A percentile compares a stretch with the other conserved stretches of the same genome.
These are phyloP conservation scores for Brachionus manjavacas DNA, from an alignment of 1,140 invertebrate species.

Conservation along the genomic window DNA sequence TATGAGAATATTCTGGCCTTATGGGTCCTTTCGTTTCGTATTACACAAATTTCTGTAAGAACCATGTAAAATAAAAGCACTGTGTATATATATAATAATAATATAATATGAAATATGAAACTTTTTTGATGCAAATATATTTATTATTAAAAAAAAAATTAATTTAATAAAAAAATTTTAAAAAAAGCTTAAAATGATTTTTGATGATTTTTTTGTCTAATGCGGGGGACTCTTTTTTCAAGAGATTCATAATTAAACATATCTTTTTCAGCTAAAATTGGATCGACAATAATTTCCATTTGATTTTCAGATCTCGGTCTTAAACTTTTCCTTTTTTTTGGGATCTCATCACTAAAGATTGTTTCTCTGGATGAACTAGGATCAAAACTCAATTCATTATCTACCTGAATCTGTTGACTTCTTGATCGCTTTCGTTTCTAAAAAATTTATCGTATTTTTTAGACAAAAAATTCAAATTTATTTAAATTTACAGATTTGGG, in stretches of 20 bases:
- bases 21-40: no score
- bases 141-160: neutral
- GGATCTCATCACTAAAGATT: neutral
- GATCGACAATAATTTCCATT: neutral
- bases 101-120: neutral
- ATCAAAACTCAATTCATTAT: neutral
- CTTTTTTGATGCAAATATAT: neutral
- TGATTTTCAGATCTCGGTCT: neutral
- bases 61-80: no score
- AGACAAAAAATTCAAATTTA: no score
- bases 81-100: no score
- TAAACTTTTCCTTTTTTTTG: neutral
- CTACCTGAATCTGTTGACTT: neutral
- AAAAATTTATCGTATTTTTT: neutral
- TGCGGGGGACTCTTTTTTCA: neutral
- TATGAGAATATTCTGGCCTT: no score
- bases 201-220: neutral
- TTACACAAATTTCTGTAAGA: no score
- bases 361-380: neutral
- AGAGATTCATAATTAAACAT: neutral
- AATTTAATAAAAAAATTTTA: neutral
- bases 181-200: neutral
- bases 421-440: neutral
- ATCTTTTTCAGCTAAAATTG: neutral
- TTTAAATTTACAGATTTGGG: neutral